Base-by-base conservation (phyloP, 2,888 invertebrate species). In the Epirrhoe tristata region DNA sequence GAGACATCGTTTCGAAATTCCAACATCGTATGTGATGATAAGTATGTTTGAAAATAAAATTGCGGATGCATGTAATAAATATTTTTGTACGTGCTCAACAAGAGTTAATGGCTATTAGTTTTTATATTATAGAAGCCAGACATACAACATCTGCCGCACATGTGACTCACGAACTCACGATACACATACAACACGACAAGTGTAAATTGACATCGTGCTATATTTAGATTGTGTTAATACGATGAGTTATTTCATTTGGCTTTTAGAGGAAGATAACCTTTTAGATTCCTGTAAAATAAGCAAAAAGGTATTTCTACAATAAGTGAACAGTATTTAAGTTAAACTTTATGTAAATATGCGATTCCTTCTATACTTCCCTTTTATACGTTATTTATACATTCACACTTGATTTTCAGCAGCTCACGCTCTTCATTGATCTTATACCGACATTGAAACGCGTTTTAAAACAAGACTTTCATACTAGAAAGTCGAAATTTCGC, bases 61-160 rank as follows among this genome's bases (percentile, higher is more conserved):
- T 51, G 59, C 68, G 66, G 70, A 72, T 71, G 71, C 68, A 51
- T 51, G 61, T 48, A 24, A 66, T 66, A 59, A 66, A 65, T 67
- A 63, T 58, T 50, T 60, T 57, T 53, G 64, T 66, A 68, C 68
- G 69, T 72, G 70, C 58, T 65, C 14, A 58, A 55, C 62, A 61
- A 46, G 69, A 61, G 52, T 67, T 67, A 64, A 70, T 70, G 51
- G 64, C 69, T 66, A 67, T 67, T 64, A 51, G 51, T 70, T 71
- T 70, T 71, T 24, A 65, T 58, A 59, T 65, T 53, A 24, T 51
- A 36, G 60, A 36, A 66, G 59, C 55, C 58, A 67, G 58, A 58
- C 67, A 61, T 60, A 62, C 69, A 60, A 71, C 74, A 74, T 74
- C 67, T 74, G 74, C 67, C 36, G 32, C 54, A 64, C 61, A 62